A percentile compares a stretch with the other conserved stretches of the same genome.
Evolutionary conservation across 53 echinoderm and acorn worm species (phyloP).

Genomic region (Hippasteria phrygiana): DNA sequence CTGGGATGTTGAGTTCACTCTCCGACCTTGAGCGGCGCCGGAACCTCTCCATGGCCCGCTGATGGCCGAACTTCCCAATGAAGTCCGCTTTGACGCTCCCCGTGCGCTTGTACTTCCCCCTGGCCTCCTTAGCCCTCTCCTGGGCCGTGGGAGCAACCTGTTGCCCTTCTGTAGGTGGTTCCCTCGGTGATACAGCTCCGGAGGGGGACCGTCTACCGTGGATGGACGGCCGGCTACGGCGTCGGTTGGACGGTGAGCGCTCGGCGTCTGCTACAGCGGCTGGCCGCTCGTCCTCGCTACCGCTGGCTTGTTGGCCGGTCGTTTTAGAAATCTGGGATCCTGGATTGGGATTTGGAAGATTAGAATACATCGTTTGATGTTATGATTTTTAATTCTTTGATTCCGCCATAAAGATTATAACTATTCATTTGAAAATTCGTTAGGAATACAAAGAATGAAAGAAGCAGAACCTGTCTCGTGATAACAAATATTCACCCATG

Average conservation of each 20-base stretch:
- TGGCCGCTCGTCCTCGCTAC: conserved; percentile 51
- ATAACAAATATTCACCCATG: too few species aligned
- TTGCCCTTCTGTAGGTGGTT: conserved; percentile 32
- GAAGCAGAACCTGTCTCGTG: too few species aligned
- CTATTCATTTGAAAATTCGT: too few species aligned
- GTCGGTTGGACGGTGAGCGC: conserved; percentile 53
- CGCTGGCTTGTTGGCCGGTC: conserved; percentile 40
- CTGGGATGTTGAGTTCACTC: conserved; percentile 56
- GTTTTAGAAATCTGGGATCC: conserved; percentile 34
- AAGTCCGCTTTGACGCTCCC: conserved; percentile 56
- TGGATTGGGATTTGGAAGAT: background rate
- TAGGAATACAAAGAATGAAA: too few species aligned
- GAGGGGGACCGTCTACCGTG: conserved; percentile 62
- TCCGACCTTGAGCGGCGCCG: conserved; percentile 46
- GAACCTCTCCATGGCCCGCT: conserved; percentile 48
- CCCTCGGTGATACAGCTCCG: conserved; percentile 10
- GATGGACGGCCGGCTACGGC: conserved; percentile 55
- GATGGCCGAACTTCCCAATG: conserved; percentile 48
- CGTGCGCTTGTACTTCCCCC: conserved; percentile 55
- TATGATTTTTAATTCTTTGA: background rate
- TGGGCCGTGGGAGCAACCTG: background rate
- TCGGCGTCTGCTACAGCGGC: conserved; percentile 50
- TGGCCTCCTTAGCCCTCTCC: conserved; percentile 48
- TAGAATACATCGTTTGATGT: background rate
- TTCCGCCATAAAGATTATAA: too few species aligned